Conservation (phyloP, 1,140 invertebrate species). For the Drosophila tristis region DNA sequence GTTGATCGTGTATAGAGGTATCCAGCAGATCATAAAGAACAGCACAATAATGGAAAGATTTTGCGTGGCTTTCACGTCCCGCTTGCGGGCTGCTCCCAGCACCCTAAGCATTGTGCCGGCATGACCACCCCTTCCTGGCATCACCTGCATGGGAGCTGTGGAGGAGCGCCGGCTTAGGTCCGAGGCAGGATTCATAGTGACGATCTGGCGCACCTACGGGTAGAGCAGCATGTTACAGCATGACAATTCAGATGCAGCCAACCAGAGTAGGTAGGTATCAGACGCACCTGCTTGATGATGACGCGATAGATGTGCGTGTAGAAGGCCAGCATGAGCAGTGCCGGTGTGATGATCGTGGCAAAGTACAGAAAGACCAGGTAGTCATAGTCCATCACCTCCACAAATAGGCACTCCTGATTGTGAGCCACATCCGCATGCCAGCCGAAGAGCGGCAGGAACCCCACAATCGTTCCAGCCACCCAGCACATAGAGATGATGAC, state of each 20-base stretch:
- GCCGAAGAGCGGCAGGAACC: conserved; percentile 93
- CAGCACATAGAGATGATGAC: conserved; percentile 94
- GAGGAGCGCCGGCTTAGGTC: conserved; percentile 79
- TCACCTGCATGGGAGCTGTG: conserved; percentile 70
- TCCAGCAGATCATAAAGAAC: conserved; percentile 97
- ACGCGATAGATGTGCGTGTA: conserved; percentile 95
- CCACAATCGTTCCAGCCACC: conserved; percentile 91
- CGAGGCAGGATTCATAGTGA: conserved; percentile 81
- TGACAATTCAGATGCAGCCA: neutral
- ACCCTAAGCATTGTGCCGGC: conserved; percentile 88
- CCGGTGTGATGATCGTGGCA: conserved; percentile 94
- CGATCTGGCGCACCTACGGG: conserved; percentile 81
- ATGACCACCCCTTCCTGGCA: conserved; percentile 53
- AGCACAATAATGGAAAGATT: conserved; percentile 95
- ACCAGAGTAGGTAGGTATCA: neutral
- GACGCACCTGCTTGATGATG: conserved; percentile 92
- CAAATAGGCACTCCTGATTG: conserved; percentile 90
- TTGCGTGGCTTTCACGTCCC: conserved; percentile 96
- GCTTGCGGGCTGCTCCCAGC: conserved; percentile 90
- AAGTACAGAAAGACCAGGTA: conserved; percentile 95
- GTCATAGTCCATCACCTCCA: conserved; percentile 93
- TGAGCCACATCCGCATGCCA: conserved; percentile 89
- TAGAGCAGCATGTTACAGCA: neutral
- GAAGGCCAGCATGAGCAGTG: conserved; percentile 91
- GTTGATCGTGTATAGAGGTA: conserved; percentile 96